Evolutionary conservation across 37 sponge, comb jelly and placozoan species (phyloP).

Genomic region (Cliona cf. orientalis): DNA sequence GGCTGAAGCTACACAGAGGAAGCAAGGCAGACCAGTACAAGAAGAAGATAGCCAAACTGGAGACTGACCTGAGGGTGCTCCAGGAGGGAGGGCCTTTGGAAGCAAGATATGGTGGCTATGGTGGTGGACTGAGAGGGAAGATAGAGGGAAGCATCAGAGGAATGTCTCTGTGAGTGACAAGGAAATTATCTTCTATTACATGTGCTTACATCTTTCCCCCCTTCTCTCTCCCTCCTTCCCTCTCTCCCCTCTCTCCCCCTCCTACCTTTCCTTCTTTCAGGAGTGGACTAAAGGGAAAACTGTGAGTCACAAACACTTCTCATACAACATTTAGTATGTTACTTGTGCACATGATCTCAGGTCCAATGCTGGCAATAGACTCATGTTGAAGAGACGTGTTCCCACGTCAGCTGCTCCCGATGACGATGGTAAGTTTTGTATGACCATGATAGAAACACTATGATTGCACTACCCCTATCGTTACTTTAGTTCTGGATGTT

Average conservation of each 20-base stretch:
- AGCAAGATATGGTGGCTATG: neutral
- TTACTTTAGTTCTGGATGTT: neutral
- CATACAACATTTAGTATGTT: neutral
- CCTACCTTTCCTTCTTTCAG: neutral
- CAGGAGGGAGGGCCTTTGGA: constrained; percentile 28
- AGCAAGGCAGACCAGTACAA: constrained; percentile 17
- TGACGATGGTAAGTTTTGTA: constrained; percentile 15
- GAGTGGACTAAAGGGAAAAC: constrained; percentile 20
- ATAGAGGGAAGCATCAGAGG: constrained; percentile 15
- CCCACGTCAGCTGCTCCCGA: neutral
- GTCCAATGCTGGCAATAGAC: constrained; percentile 13
- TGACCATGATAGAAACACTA: neutral
- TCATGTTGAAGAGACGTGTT: constrained; percentile 1
- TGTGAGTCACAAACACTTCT: constrained; percentile 8
- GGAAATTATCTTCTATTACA: no score
- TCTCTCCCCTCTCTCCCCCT: neutral
- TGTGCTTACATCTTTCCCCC: no score
- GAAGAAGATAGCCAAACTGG: constrained; percentile 58
- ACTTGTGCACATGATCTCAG: neutral
- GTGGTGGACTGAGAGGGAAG: constrained; percentile 12
- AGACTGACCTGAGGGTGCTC: constrained; percentile 26
- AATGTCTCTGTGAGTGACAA: constrained; percentile 21
- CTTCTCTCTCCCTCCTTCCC: neutral
- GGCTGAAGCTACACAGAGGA: constrained; percentile 4
- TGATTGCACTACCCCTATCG: neutral